phyloP scores from a whole-genome alignment of 2,797 vertebrate genomes.

The Antrozous pallidus region DNA sequence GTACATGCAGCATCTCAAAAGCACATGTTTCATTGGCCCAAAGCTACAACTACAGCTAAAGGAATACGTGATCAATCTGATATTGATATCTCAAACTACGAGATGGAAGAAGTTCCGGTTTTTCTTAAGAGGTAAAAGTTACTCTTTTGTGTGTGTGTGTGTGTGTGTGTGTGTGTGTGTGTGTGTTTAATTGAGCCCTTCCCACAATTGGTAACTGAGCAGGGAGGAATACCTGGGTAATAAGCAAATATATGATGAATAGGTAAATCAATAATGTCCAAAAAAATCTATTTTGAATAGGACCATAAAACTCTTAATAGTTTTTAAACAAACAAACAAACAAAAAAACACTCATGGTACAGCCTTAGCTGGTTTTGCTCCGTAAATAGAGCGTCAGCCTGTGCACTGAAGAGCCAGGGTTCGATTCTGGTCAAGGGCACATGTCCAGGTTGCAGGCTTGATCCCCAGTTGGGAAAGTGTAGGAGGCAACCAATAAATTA shows the following conservation, averaged over 20 bases:
- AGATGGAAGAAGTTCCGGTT: background rate
- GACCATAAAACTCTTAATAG: background rate
- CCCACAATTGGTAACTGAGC: background rate
- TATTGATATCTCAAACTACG: background rate
- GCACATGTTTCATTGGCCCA: slow-evolving; percentile 29
- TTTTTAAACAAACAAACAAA: background rate
- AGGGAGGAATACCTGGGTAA: background rate
- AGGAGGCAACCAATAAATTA: no score
- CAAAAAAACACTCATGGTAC: background rate
- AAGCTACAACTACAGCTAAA: background rate
- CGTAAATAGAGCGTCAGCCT: no score
- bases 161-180: background rate
- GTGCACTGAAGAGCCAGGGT: no score
- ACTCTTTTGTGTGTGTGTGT: background rate
- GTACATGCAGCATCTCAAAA: background rate
- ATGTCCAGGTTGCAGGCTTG: no score
- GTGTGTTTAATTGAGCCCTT: background rate
- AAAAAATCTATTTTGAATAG: background rate
- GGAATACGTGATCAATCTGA: background rate
- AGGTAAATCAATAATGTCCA: background rate
- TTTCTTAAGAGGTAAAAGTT: slow-evolving; percentile 74
- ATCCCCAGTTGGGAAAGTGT: no score
- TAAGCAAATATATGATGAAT: background rate
- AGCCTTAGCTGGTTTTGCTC: no score
- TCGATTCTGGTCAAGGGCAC: no score